Conservation (phyloP, 1,140 invertebrate genomes). For the Leptonema lineaticorne region DNA sequence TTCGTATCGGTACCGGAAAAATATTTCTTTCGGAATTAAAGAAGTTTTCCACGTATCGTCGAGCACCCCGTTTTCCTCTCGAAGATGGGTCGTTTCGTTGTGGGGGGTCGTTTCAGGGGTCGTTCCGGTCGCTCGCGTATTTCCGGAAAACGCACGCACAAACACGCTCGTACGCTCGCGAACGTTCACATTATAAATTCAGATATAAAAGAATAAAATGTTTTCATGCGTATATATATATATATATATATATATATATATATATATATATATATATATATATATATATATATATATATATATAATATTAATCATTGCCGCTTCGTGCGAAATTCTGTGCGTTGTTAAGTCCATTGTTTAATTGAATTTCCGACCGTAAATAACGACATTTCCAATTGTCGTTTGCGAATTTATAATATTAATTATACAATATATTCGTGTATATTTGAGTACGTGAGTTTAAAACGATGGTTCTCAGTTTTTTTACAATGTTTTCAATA, state of each 20-base stretch:
- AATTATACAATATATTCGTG: too few relatives aligned
- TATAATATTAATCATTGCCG: slow-evolving; percentile 20
- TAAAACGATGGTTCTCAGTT: too few relatives aligned
- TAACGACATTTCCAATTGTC: background rate
- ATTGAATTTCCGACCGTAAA: slow-evolving; percentile 3
- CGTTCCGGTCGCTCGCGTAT: background rate
- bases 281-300: too few relatives aligned
- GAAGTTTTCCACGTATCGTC: slow-evolving; percentile 10
- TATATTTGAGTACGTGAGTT: too few relatives aligned
- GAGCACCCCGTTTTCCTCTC: background rate
- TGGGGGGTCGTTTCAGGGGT: background rate
- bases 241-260: too few relatives aligned
- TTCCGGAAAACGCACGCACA: background rate
- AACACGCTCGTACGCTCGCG: background rate
- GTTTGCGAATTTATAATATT: too few relatives aligned
- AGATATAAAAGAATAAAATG: slow-evolving; percentile 21
- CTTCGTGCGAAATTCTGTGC: background rate
- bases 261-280: too few relatives aligned
- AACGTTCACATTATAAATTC: too few relatives aligned
- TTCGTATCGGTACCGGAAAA: background rate
- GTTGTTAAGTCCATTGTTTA: slow-evolving; percentile 14
- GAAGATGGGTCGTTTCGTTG: background rate
- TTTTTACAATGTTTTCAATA: too few relatives aligned
- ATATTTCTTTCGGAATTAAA: slow-evolving; percentile 26
- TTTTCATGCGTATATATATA: slow-evolving; percentile 10